Evolutionary conservation across 2,113 vertebrate genomes (phyloP).

Genomic region (Xiphophorus couchianus): DNA sequence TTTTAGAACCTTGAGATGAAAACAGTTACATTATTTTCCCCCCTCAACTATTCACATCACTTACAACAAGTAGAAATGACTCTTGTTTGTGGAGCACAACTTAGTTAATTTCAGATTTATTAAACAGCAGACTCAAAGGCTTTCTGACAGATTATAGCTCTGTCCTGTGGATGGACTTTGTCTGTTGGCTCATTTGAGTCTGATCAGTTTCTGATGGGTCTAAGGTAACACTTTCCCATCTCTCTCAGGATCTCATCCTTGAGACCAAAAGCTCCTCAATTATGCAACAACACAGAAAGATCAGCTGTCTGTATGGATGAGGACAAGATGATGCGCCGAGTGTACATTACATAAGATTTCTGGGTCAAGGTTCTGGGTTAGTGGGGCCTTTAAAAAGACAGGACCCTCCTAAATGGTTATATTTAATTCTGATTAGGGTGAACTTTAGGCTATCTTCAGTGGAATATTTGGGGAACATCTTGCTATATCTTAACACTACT

Average conservation of each 20-base stretch:
- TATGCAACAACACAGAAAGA: constrained; percentile 74
- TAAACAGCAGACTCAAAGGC: constrained; percentile 9
- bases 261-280: constrained; percentile 73
- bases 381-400: constrained; percentile 37
- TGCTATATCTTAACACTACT: too few species aligned
- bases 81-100: constrained; percentile 14
- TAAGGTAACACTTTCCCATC: constrained; percentile 73
- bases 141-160: background rate
- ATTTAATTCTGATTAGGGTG: background rate
- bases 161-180: constrained; percentile 19
- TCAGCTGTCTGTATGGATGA: constrained; percentile 62
- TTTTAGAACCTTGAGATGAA: background rate
- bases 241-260: constrained; percentile 63
- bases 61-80: constrained; percentile 18
- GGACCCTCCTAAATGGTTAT: background rate
- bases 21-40: background rate
- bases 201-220: constrained; percentile 35
- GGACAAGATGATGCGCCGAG: constrained; percentile 65
- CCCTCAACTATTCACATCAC: background rate
- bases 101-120: constrained; percentile 32
- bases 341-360: constrained; percentile 51
- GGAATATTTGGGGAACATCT: background rate
- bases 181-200: constrained; percentile 20
- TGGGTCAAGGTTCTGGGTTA: constrained; percentile 50
- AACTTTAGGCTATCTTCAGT: background rate